Evolutionary conservation across 2,888 invertebrate species (phyloP), one percentile per base, ranked within the genome.

Genomic region (Achlya flavicornis): DNA sequence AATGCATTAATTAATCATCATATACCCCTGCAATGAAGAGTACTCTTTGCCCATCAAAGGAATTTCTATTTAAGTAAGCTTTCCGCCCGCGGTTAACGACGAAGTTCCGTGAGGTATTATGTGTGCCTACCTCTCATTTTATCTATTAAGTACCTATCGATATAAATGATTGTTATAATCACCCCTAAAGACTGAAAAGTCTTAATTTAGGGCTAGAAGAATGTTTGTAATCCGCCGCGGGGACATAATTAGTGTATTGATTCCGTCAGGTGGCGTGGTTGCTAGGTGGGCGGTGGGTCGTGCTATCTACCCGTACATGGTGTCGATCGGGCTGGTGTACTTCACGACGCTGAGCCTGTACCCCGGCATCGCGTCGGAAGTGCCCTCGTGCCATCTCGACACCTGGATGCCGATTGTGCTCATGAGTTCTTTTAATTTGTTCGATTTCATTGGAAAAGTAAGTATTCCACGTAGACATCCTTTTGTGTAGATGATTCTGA

Each of bases 321-420:
- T 97, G 57, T 97, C 97, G 33, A 98, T 98, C 74, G 97, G 97
- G 0, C 89, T 97, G 67, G 98, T 98, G 2, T 98, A 98, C 85
- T 97, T 98, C 83, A 97, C 98, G 0, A 98, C 98, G 0, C 94
- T 98, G 4, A 97, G 97, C 68, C 92, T 98, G 19, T 98, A 98
- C 84, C 98, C 98, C 0, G 98, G 98, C 62, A 97, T 98, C 61
- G 96, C 97, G 64, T 97, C 98, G 0, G 98, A 98, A 86, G 96
- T 98, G 38, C 95, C 96, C 14, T 98, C 97, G 66, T 98, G 98
- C 81, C 95, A 95, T 33, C 95, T 98, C 57, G 96, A 96, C 16
- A 95, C 96, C 2, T 98, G 98, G 98, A 97, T 98, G 97, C 98
- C 98, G 0, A 97, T 98, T 41, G 92, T 98, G 57, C 94, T 98